A percentile compares a stretch with the other conserved stretches of the same genome.
Conservation (phyloP, 2,113 vertebrate species). For the Alces alces region DNA sequence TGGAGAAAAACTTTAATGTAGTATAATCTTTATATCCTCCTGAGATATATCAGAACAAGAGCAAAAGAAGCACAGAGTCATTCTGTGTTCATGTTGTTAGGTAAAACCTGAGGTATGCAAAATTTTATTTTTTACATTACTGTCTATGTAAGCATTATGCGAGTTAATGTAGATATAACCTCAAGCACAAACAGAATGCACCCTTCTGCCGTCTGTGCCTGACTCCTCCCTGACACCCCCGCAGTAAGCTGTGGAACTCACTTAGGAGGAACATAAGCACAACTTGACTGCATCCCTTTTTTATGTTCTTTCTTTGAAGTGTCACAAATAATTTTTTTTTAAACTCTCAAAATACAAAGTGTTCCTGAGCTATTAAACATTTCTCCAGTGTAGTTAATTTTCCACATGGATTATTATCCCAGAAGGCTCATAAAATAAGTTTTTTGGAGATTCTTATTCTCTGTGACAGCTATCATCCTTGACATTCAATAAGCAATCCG, state of each 20-base stretch:
- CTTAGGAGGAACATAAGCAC: background rate
- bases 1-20: background rate
- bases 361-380: conserved; percentile 34
- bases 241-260: background rate
- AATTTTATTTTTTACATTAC: background rate
- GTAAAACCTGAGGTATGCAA: background rate
- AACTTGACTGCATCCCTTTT: background rate
- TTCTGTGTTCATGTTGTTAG: background rate
- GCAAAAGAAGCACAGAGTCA: background rate
- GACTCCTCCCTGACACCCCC: background rate
- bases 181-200: background rate
- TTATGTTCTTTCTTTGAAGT: conserved; percentile 33
- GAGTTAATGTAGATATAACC: background rate
- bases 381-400: background rate
- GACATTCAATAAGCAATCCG: background rate
- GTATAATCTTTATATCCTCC: background rate
- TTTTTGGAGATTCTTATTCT: background rate
- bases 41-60: background rate
- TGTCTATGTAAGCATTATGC: background rate
- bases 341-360: background rate
- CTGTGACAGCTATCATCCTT: background rate
- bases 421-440: conserved; percentile 4
- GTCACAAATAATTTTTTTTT: background rate
- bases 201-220: background rate
- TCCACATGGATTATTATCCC: background rate